Evolutionary conservation across 2,797 vertebrate species (phyloP), one percentile per base, ranked within the genome.

Genomic region (Vireo griseus): DNA sequence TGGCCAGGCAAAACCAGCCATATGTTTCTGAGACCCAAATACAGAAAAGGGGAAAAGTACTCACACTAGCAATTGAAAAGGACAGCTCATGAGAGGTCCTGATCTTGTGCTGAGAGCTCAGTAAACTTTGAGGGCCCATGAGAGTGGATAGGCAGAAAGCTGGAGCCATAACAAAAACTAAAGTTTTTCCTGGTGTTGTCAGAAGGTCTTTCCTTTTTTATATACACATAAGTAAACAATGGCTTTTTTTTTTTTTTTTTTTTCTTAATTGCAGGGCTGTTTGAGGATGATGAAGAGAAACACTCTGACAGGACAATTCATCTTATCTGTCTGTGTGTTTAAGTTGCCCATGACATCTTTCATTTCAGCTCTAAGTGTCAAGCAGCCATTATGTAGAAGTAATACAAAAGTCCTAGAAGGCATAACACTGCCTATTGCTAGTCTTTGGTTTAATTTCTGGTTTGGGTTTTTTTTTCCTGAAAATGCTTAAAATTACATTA

Each of bases 241-340:
- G 39, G 6, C 1, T 26, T 62, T 52, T 67, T 54, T 48, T 88
- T 67, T 40, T 40, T 40, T 40, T 40, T 40, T 39, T 39, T 39
- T 39, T 39, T 39, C 12, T 83, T 65, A 90, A 88, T 94, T 95
- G 78, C 45, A 72, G 50, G 62, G 35, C 58, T 90, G 44, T 80
- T 96, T 86, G 52, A 48, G 16, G 21, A 76, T 90, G 88, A 88
- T 88, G 79, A 94, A 92, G 73, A 90, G 42, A 85, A 97, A 54
- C 57, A 37, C 11, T 72, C 44, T 90, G 86, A 84, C 80, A 79
- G 52, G 39, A 76, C 26, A 93, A 95, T 96, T 81, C 35, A 28
- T 96, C 95, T 95, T 94, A 90, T 92, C 94, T 84, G 59, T 50
- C 66, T 94, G 50, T 88, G 61, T 97, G 84, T 91, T 96, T 96